Evolutionary conservation across 2,888 invertebrate genomes (phyloP).

Genomic region (Anagyrus pseudococci): DNA sequence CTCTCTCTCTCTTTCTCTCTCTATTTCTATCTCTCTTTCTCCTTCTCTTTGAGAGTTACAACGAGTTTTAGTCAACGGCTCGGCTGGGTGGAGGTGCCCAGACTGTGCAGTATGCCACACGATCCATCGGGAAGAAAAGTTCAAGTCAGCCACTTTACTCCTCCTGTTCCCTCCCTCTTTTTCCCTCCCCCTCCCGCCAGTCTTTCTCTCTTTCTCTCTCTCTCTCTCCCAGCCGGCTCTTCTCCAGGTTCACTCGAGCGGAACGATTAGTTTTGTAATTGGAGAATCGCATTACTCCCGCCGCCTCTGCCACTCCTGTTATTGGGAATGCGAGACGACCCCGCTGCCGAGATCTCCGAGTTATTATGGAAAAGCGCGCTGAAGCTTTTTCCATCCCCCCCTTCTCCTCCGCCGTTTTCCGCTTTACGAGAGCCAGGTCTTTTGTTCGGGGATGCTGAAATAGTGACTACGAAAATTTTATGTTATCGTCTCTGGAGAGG

Average conservation of each 20-base stretch:
- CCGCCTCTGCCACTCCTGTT: no score
- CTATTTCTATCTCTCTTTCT: background rate
- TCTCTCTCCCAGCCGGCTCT: background rate
- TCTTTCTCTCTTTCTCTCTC: background rate
- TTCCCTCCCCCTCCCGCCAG: background rate
- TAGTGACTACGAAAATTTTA: no score
- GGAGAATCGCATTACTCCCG: constrained; percentile 10
- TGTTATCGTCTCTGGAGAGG: no score
- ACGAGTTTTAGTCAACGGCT: constrained; percentile 17
- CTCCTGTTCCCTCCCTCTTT: no score
- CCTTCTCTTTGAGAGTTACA: constrained; percentile 17
- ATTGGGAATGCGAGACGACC: no score
- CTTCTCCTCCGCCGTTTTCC: no score
- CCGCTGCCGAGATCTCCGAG: no score
- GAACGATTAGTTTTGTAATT: constrained; percentile 15
- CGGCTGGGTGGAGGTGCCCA: background rate
- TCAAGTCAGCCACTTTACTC: constrained; percentile 12
- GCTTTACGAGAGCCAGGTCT: no score
- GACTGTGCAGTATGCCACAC: constrained; percentile 1
- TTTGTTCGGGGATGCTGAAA: no score
- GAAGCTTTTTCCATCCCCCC: no score
- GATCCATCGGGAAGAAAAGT: constrained; percentile 1
- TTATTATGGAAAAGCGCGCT: no score
- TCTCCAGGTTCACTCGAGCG: background rate
- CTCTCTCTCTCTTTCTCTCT: background rate